Conservation (phyloP, 2,888 invertebrate species). For the Bombyx huttoni region DNA sequence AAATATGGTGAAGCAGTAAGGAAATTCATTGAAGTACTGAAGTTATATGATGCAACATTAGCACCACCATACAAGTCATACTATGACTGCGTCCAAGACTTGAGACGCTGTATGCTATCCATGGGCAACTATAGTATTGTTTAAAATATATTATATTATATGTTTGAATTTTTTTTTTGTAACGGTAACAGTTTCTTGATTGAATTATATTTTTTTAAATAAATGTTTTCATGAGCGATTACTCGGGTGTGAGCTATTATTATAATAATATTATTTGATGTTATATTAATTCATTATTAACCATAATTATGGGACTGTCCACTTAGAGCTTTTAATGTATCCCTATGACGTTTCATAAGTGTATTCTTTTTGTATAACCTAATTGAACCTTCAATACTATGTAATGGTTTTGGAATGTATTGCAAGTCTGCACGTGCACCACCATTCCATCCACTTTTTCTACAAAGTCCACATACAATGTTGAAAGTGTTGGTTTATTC, state of each 20-base stretch:
- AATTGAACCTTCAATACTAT: too few species aligned
- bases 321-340: too few species aligned
- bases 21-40: slow-evolving; percentile 76
- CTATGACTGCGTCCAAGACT: slow-evolving; percentile 80
- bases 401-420: too few species aligned
- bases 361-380: too few species aligned
- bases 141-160: slow-evolving; percentile 4
- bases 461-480: too few species aligned
- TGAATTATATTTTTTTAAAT: neutral
- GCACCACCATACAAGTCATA: slow-evolving; percentile 82
- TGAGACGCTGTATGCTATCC: slow-evolving; percentile 77
- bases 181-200: neutral
- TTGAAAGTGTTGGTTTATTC: too few species aligned
- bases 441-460: too few species aligned
- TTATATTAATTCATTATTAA: too few species aligned
- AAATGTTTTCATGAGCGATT: neutral
- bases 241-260: neutral
- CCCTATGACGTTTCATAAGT: too few species aligned
- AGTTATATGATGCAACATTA: slow-evolving; percentile 77
- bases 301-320: too few species aligned
- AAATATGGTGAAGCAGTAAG: slow-evolving; percentile 76
- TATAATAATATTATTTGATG: neutral
- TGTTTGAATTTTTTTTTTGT: neutral
- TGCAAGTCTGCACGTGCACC: too few species aligned
- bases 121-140: slow-evolving; percentile 73